These are phyloP conservation scores for Trypoxylus dichotomus DNA, from an alignment of 1,140 invertebrate genomes.

Conservation along the genomic window DNA sequence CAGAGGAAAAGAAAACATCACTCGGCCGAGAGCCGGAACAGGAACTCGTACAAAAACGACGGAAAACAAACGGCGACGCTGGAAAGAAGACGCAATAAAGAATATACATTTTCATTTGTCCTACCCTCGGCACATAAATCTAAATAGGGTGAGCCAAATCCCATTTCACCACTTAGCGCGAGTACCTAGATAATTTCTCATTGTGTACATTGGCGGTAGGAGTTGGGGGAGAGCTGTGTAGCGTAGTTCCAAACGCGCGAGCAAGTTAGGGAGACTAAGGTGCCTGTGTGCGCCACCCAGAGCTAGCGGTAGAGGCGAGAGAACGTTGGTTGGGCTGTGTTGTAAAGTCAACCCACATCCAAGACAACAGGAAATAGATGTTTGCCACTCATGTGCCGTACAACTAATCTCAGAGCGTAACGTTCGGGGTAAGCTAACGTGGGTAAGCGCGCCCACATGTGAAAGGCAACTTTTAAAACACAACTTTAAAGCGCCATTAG, in stretches of 20 bases:
- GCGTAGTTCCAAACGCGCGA: slow-evolving; percentile 5
- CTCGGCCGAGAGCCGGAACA: slow-evolving; percentile 6
- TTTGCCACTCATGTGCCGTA: slow-evolving; percentile 24
- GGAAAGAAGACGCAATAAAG: slow-evolving; percentile 26
- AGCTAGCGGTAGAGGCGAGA: not conserved
- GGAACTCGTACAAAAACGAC: not conserved
- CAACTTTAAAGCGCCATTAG: slow-evolving; percentile 25
- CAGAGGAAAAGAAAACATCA: slow-evolving; percentile 1
- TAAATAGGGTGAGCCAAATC: slow-evolving; percentile 42
- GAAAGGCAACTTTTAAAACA: slow-evolving; percentile 24
- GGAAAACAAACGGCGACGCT: slow-evolving; percentile 10
- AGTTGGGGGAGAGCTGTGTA: not conserved
- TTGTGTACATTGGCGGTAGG: slow-evolving; percentile 35
- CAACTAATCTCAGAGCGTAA: slow-evolving; percentile 5
- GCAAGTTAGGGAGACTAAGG: not conserved
- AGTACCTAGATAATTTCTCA: slow-evolving; percentile 44
- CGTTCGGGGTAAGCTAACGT: not conserved
- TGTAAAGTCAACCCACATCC: slow-evolving; percentile 23
- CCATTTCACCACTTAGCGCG: slow-evolving; percentile 43
- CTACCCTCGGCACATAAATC: slow-evolving; percentile 37
- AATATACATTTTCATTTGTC: slow-evolving; percentile 41
- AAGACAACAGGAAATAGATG: slow-evolving; percentile 29
- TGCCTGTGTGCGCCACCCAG: not conserved
- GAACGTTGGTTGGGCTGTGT: slow-evolving; percentile 7
- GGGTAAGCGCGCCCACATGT: slow-evolving; percentile 4